Evolutionary conservation across 2,113 vertebrate species (phyloP).

Genomic region (Terrapene triunguis): DNA sequence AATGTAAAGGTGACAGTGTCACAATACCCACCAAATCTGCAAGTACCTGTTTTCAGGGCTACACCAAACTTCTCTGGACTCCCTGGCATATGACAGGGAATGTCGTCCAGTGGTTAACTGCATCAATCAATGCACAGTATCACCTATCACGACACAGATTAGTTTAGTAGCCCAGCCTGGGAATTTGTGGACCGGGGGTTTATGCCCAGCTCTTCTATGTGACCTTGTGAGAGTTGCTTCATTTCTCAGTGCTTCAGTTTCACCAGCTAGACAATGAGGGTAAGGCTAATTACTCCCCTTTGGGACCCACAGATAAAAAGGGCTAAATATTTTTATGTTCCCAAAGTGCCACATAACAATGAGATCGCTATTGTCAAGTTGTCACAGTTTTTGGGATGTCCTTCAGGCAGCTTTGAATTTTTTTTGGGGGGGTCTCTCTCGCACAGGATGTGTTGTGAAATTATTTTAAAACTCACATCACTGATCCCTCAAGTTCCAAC

Average conservation of each 20-base stretch:
- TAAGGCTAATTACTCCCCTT: background rate
- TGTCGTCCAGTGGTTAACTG: too few relatives aligned
- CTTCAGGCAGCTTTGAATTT: slow-evolving; percentile 42
- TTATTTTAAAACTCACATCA: background rate
- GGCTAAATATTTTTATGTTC: background rate
- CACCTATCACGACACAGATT: background rate
- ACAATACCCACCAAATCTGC: background rate
- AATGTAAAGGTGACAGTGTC: background rate
- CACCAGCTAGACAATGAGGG: background rate
- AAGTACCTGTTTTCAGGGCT: background rate
- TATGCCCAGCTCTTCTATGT: background rate
- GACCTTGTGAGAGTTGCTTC: background rate
- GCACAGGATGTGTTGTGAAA: background rate
- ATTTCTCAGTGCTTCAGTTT: background rate
- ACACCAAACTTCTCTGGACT: background rate
- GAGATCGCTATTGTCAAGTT: background rate
- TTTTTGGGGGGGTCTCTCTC: background rate
- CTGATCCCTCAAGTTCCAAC: background rate
- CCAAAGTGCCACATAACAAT: background rate
- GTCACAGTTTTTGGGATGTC: background rate
- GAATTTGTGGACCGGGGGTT: background rate
- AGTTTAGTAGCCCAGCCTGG: background rate
- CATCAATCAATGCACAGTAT: background rate
- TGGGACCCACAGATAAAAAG: background rate
- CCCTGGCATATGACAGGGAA: background rate